These are phyloP conservation scores for Drosophila prostipennis DNA, from an alignment of 2,888 invertebrate species.

Conservation along the genomic window DNA sequence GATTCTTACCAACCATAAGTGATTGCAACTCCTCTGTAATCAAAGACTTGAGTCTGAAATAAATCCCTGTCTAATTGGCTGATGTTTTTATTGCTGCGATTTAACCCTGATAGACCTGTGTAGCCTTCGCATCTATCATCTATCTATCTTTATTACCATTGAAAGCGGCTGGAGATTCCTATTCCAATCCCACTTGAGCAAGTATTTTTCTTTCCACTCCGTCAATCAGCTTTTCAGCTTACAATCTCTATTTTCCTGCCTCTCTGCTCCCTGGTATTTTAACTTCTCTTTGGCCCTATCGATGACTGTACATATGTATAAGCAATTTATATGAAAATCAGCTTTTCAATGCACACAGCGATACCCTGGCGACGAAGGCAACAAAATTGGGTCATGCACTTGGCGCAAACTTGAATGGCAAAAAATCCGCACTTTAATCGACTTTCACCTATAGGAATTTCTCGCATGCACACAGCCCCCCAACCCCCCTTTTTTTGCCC, in stretches of 20 bases:
- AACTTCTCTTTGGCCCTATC: slow-evolving; percentile 6
- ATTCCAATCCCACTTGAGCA: slow-evolving; percentile 5
- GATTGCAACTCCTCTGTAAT: neutral
- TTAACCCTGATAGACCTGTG: neutral
- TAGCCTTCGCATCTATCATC: neutral
- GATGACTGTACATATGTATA: slow-evolving; percentile 40
- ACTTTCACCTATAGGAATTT: slow-evolving; percentile 31
- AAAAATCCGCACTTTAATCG: slow-evolving; percentile 45
- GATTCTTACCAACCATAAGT: neutral
- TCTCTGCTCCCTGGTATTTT: neutral
- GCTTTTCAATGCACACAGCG: slow-evolving; percentile 39
- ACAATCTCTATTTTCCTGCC: slow-evolving; percentile 7
- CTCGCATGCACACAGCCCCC: slow-evolving; percentile 1
- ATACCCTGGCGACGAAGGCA: slow-evolving; percentile 20
- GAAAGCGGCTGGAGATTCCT: neutral
- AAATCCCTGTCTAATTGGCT: slow-evolving; percentile 5
- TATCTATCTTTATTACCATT: neutral
- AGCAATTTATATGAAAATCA: slow-evolving; percentile 51
- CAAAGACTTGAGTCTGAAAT: neutral
- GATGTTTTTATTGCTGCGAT: neutral
- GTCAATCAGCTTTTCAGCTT: slow-evolving; percentile 44
- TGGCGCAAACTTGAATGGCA: slow-evolving; percentile 36
- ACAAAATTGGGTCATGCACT: slow-evolving; percentile 54
- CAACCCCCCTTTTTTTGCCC: neutral
- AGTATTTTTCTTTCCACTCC: slow-evolving; percentile 17